These are phyloP conservation scores for Heliornis fulica DNA, from an alignment of 2,113 vertebrate species.

Conservation along the genomic window DNA sequence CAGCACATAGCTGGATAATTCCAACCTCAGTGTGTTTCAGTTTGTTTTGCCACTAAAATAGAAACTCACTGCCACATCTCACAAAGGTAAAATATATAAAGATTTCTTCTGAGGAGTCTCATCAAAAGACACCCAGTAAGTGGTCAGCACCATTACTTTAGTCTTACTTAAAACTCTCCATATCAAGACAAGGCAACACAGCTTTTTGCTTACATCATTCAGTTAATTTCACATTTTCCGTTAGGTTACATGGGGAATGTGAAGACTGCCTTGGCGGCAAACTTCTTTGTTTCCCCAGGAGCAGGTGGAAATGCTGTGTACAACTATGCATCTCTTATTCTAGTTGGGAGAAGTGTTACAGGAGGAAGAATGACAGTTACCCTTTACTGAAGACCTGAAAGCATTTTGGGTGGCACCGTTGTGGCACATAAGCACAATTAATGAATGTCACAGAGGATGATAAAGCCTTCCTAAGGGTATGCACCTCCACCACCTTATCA, in stretches of 20 bases:
- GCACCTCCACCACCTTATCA: neutral
- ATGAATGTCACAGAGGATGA: rapidly evolving
- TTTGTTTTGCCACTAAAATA: neutral
- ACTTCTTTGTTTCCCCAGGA: neutral
- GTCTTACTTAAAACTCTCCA: neutral
- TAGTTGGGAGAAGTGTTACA: neutral
- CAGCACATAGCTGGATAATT: neutral
- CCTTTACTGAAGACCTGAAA: neutral
- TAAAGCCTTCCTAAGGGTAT: neutral
- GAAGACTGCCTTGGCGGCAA: neutral
- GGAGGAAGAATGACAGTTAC: neutral
- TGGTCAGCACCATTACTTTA: neutral
- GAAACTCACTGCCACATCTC: neutral
- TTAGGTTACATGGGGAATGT: neutral
- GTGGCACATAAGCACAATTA: neutral
- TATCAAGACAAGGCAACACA: neutral
- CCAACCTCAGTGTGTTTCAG: neutral
- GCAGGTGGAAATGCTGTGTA: neutral
- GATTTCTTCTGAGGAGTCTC: neutral
- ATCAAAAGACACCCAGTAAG: neutral
- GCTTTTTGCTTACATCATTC: neutral
- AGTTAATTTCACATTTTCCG: neutral
- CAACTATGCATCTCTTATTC: neutral
- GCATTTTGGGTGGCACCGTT: neutral
- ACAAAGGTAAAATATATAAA: neutral